Evolutionary conservation across 2,113 vertebrate genomes (phyloP).

Genomic region (Apodemus sylvaticus): DNA sequence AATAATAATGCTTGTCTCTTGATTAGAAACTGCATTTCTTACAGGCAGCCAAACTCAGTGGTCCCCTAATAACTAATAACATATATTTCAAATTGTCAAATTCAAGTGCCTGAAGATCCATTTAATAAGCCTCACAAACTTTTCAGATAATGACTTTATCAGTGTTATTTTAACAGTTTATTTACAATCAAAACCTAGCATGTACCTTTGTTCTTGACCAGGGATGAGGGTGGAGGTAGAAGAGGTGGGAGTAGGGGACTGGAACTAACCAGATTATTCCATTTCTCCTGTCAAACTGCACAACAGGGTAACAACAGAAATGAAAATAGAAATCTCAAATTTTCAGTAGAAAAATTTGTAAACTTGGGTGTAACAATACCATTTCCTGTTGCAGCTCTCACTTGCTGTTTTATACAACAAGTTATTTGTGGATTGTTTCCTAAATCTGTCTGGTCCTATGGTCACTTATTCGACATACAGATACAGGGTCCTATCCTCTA

Average conservation of each 20-base stretch:
- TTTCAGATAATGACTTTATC: background rate
- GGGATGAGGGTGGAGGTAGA: background rate
- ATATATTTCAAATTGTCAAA: background rate
- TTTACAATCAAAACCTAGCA: constrained; percentile 11
- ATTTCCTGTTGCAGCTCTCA: constrained; percentile 4
- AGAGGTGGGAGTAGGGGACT: background rate
- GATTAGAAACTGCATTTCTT: background rate
- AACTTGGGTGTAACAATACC: background rate
- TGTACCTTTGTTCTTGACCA: background rate
- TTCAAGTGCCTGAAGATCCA: background rate
- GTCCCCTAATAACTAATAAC: background rate
- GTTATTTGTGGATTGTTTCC: background rate
- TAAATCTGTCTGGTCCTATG: background rate
- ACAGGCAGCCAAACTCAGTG: background rate
- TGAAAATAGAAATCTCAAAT: constrained; percentile 39
- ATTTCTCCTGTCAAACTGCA: background rate
- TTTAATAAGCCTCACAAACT: background rate
- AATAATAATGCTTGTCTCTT: background rate
- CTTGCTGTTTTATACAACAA: background rate
- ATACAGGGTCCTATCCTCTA: background rate
- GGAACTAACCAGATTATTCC: background rate
- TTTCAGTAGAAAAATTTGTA: background rate
- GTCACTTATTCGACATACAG: background rate
- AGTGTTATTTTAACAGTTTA: constrained; percentile 39
- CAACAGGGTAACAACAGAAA: background rate